These are phyloP conservation scores for Alca torda DNA, from an alignment of 2,797 vertebrate species.

Conservation along the genomic window DNA sequence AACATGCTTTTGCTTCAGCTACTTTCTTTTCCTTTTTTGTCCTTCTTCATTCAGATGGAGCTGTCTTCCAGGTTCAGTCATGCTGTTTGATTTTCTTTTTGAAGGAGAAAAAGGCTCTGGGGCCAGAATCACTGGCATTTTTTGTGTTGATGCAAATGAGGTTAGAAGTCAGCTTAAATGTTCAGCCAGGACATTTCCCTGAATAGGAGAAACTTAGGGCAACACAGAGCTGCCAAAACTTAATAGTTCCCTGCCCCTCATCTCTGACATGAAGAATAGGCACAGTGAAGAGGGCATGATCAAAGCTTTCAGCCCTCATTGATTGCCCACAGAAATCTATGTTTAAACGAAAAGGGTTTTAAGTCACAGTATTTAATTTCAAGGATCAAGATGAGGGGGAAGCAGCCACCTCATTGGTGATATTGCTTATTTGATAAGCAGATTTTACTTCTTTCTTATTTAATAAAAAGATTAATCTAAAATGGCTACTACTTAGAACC, in stretches of 20 bases:
- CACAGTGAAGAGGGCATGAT: neutral
- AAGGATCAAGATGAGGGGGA: neutral
- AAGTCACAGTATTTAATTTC: neutral
- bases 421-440: neutral
- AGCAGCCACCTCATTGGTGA: neutral
- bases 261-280: neutral
- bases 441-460: neutral
- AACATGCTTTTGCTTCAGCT: neutral
- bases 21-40: neutral
- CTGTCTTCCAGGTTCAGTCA: neutral
- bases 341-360: neutral
- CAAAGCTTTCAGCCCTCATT: neutral
- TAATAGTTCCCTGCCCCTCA: neutral
- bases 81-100: conserved; percentile 4
- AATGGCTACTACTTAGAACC: neutral
- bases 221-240: neutral
- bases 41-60: neutral
- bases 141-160: conserved; percentile 35
- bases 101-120: neutral
- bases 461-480: neutral
- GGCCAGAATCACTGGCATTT: neutral
- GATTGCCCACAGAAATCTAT: neutral
- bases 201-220: neutral
- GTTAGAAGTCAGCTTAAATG: neutral
- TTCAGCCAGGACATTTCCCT: neutral